A percentile compares a stretch with the other conserved stretches of the same genome.
Conservation (phyloP, 2,888 invertebrate genomes). For the Creontiades dilutus region DNA sequence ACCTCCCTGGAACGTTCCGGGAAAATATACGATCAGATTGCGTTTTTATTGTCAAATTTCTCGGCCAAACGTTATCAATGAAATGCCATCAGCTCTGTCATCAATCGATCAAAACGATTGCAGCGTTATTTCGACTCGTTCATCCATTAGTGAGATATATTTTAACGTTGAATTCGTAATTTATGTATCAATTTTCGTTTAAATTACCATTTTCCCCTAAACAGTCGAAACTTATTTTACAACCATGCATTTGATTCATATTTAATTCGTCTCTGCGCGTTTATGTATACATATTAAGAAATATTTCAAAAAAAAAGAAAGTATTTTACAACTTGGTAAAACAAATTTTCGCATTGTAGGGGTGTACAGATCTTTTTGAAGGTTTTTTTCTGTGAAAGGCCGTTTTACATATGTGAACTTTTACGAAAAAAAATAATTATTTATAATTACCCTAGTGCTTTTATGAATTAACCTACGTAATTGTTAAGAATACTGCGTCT, state of each 20-base stretch:
- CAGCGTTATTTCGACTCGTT: too few species aligned
- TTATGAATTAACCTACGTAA: conserved; percentile 47
- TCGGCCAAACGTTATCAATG: too few species aligned
- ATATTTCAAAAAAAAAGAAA: neutral
- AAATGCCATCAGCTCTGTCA: too few species aligned
- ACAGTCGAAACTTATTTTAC: neutral
- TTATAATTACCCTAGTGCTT: conserved; percentile 38
- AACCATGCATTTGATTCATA: neutral
- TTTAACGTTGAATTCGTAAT: neutral
- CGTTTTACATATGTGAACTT: conserved; percentile 33
- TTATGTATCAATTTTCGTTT: conserved; percentile 35
- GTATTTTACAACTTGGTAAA: neutral
- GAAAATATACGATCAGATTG: too few species aligned
- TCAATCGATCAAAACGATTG: too few species aligned
- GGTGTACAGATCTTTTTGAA: conserved; percentile 43
- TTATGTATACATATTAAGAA: too few species aligned
- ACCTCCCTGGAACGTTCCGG: too few species aligned
- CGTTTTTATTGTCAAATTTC: too few species aligned
- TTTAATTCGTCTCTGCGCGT: neutral
- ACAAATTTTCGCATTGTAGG: neutral
- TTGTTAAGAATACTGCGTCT: conserved; percentile 43
- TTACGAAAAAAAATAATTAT: conserved; percentile 15
- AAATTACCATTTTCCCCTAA: neutral
- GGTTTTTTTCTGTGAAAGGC: neutral
- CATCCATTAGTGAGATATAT: neutral